Evolutionary conservation across 2,113 vertebrate genomes (phyloP).

Genomic region (Gopherus flavomarginatus): DNA sequence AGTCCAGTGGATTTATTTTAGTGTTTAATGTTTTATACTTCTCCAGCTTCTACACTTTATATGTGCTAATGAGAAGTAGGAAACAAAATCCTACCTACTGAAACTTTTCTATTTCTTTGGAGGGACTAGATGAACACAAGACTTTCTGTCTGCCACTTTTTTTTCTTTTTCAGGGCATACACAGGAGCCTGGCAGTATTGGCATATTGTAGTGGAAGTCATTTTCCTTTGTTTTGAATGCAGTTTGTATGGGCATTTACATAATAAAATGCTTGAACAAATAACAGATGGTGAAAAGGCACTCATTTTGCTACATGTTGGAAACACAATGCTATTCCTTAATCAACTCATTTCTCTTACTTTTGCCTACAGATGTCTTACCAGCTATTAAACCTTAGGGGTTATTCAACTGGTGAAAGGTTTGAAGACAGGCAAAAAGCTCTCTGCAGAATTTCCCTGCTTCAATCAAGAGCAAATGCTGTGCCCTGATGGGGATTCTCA

Average conservation of each 20-base stretch:
- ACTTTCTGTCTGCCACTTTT: constrained; percentile 60
- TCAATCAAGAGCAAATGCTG: constrained; percentile 55
- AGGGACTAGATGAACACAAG: constrained; percentile 62
- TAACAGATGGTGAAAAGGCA: constrained; percentile 84
- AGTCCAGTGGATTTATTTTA: neutral
- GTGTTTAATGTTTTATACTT: neutral
- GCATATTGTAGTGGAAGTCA: constrained; percentile 70
- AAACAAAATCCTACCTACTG: constrained; percentile 38
- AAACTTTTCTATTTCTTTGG: constrained; percentile 40
- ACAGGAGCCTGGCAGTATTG: constrained; percentile 74
- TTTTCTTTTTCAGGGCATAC: constrained; percentile 70
- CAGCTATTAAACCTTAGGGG: constrained; percentile 73
- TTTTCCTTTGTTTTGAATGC: constrained; percentile 80
- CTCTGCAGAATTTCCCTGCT: constrained; percentile 47
- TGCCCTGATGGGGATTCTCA: neutral
- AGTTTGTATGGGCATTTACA: constrained; percentile 81
- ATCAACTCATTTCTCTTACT: constrained; percentile 78
- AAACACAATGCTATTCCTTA: constrained; percentile 74
- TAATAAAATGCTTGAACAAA: constrained; percentile 85
- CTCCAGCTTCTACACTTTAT: neutral
- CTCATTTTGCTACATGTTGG: constrained; percentile 81
- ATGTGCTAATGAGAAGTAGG: constrained; percentile 36
- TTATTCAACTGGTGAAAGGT: constrained; percentile 69
- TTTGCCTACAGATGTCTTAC: constrained; percentile 74
- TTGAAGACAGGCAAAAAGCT: constrained; percentile 71